Base-by-base conservation (phyloP, 2,113 vertebrate species). In the Procavia capensis region DNA sequence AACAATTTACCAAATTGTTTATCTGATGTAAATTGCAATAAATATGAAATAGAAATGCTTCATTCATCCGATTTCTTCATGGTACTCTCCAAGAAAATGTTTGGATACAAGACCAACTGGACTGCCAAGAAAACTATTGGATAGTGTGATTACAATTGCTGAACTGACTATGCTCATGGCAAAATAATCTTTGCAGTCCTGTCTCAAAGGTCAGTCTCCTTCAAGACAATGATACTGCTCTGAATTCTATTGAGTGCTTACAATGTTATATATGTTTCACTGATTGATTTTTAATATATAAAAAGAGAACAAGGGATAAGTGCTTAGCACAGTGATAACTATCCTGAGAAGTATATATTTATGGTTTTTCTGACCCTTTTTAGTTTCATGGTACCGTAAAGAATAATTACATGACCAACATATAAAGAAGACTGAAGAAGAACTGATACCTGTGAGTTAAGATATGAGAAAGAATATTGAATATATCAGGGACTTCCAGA, bases 131-230 rank as follows among this genome's bases (percentile, higher is more conserved):
- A 83, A 34, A 83, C 29, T 81, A 3, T 54, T 19, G 68, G 19
- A 20, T 39, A 36, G 5, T 45, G 50, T 90, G 27, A 34, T 80
- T 72, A 9, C 14, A 34, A 59, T 24, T 78, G 7, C 82, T 16
- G 10, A 94, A 11, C 2, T 59, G 29, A 43, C 92, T 75, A 78
- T 94, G 94, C 19, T 89, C 41, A 92, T 34, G 92, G 39, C 7
- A 76, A 94, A 90, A 93, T 34, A 76, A 1, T 27, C 66, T 63
- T 36, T 64, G 36, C 16, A 54, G 70, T 57, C 0, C 10, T 45
- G 9, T 93, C 97, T 92, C 57, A 93, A 76, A 64, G 64, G 54
- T 96, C 68, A 47, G 6, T 88, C 43, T 93, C 10, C 19, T 97
- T 97, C 81, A 82, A 84, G 34, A 92, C 94, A 93, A 36, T 93